A percentile compares a stretch with the other conserved stretches of the same genome.
Conservation (phyloP, 92 coral and sea anemone genomes). For the Porites lobata region DNA sequence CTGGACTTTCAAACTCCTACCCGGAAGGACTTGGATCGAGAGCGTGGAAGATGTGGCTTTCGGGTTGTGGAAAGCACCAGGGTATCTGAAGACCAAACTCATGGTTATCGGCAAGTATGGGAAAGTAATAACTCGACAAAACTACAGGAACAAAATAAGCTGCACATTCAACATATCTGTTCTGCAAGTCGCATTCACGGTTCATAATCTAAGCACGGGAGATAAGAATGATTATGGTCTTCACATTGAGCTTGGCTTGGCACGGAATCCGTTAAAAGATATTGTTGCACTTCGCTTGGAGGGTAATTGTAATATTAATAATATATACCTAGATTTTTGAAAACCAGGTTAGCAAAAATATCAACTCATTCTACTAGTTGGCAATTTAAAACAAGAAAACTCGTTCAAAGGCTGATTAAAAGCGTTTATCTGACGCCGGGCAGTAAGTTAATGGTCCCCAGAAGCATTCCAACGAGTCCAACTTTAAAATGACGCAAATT, state of each 20-base stretch:
- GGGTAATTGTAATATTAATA: not conserved
- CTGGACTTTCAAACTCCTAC: constrained; percentile 1
- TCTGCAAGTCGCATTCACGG: constrained; percentile 26
- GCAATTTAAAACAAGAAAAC: no score
- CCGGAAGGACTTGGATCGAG: constrained; percentile 24
- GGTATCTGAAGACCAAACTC: constrained; percentile 8
- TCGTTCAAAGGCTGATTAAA: no score
- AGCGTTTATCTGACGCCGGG: no score
- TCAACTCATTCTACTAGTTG: no score
- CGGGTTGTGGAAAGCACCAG: constrained; percentile 10
- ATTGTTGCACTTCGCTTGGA: not conserved
- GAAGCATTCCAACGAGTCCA: no score
- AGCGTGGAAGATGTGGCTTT: constrained; percentile 14
- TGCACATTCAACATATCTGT: constrained; percentile 21
- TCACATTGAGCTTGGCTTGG: constrained; percentile 27
- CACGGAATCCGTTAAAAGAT: not conserved
- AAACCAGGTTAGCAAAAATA: no score
- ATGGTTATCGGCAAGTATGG: constrained; percentile 23
- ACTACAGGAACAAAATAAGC: constrained; percentile 16
- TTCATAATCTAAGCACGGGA: not conserved
- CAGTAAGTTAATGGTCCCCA: no score
- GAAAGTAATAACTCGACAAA: not conserved
- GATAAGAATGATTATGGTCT: constrained; percentile 14
- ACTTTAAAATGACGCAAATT: no score
- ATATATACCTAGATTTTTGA: no score